A percentile compares a stretch with the other conserved stretches of the same genome.
phyloP scores from a whole-genome alignment of 2,797 vertebrate species.

The Pangasius djambal region DNA sequence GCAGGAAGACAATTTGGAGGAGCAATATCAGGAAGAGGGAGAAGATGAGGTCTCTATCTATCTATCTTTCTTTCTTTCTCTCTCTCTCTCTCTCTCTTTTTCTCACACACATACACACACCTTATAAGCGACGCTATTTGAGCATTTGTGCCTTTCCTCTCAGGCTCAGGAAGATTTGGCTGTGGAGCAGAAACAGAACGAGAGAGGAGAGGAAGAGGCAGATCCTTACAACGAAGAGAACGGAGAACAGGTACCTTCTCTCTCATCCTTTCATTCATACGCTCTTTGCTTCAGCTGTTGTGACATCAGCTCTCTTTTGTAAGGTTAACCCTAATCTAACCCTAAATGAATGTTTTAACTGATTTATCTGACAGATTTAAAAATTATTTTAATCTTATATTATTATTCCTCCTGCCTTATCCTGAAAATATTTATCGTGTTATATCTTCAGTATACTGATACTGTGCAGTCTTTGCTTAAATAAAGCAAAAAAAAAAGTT shows the following conservation, averaged over 20 bases:
- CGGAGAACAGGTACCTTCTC: constrained; percentile 77
- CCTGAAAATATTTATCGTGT: background rate
- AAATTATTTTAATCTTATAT: background rate
- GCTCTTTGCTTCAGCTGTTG: background rate
- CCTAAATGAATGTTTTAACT: no score
- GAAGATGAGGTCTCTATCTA: constrained; percentile 86
- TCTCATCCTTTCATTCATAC: background rate
- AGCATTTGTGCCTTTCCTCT: background rate
- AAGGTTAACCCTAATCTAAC: background rate
- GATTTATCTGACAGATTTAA: background rate
- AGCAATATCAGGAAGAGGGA: constrained; percentile 94
- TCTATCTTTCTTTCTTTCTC: background rate
- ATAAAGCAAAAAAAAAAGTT: no score
- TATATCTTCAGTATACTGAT: background rate
- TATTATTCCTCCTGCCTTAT: background rate
- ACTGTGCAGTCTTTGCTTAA: background rate
- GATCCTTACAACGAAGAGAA: constrained; percentile 89
- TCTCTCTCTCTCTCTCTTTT: background rate
- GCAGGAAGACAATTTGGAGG: constrained; percentile 92
- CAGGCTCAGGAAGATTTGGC: constrained; percentile 90
- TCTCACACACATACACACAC: background rate
- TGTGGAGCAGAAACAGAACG: constrained; percentile 83
- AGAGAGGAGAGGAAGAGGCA: constrained; percentile 81
- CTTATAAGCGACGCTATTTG: background rate
- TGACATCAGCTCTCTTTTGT: background rate